phyloP scores from a whole-genome alignment of 2,888 invertebrate genomes.

The Leptinotarsa haldemani region DNA sequence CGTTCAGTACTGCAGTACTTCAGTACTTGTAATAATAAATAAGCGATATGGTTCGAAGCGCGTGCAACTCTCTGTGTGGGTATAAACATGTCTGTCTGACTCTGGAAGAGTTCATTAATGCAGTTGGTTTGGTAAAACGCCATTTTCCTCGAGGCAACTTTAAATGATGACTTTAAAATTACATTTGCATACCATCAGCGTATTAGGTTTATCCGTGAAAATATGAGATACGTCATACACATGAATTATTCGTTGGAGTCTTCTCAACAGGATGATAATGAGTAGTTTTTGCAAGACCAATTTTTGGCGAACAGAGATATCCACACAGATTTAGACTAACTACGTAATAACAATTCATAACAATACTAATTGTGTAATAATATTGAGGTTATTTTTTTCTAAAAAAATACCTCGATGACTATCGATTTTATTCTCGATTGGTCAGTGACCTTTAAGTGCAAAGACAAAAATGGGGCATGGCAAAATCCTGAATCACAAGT shows the following conservation, averaged over 20 bases:
- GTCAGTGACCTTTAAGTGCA: too few relatives aligned
- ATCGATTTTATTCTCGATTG: too few relatives aligned
- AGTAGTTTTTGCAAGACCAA: conserved; percentile 1
- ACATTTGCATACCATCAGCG: conserved; percentile 62
- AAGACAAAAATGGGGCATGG: too few relatives aligned
- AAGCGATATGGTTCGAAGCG: conserved; percentile 66
- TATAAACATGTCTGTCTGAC: conserved; percentile 65
- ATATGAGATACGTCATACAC: conserved; percentile 22
- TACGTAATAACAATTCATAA: background rate
- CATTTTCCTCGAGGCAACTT: conserved; percentile 62
- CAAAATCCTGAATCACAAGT: too few relatives aligned
- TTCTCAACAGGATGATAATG: conserved; percentile 8
- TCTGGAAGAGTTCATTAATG: conserved; percentile 66
- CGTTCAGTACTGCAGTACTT: conserved; percentile 57
- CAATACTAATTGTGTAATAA: background rate
- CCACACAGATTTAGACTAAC: background rate
- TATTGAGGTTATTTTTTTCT: background rate
- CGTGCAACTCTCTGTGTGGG: conserved; percentile 64
- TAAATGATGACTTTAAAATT: conserved; percentile 66
- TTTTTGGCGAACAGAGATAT: background rate
- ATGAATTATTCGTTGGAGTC: conserved; percentile 12
- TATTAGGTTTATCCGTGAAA: conserved; percentile 46
- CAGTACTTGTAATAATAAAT: conserved; percentile 65
- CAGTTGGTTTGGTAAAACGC: conserved; percentile 65
- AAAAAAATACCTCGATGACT: too few relatives aligned